Base-by-base conservation (phyloP, 1,140 invertebrate species). In the Oscheius sp. region DNA sequence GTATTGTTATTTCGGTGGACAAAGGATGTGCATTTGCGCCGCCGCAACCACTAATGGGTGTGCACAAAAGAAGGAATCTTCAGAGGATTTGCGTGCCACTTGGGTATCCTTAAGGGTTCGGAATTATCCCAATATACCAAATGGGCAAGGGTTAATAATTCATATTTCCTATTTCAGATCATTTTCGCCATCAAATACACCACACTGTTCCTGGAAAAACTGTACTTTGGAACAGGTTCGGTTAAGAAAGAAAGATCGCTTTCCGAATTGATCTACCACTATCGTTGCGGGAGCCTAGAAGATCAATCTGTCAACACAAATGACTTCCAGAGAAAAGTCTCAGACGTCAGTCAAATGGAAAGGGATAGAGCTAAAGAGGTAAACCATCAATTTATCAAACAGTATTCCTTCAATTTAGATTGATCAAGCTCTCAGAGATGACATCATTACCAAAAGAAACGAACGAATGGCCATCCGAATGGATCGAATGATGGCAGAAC, bases 181-280 rank as follows among this genome's bases (percentile, higher is more conserved):
- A n/a, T 73, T 18, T 73, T 73, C 23, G 61, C 70, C 2, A 73
- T 73, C 13, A 28, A 62, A 18, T 62, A 73, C 62, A 73, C 62
- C 10, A 4, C 66, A 10, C 35, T 49, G 0, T 73, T 45, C 23
- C 31, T 73, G 2, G 70, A 66, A 28, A 62, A 65, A 3, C 36
- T 36, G 20, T 36, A 32, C 35, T 15, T 36, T 2, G 55, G 58
- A 13, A 70, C 34, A 13, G n/a, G 28, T 34, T 1, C 15, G 1
- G 20, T 63, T 31, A 63, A 32, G 35, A 55, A 49, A 34, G 31
- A 0, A 32, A 71, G 4, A 28, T 42, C 2, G 36, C 18, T 73
- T 20, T 49, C 36, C 2, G 70, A 73, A 13, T 35, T 73, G 1
- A 58, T 65, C 0, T 23, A 65, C 10, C 32, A 65, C 45, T 73